Base-by-base conservation (phyloP, 2,888 invertebrate genomes). In the Tromatobia lineatoria region DNA sequence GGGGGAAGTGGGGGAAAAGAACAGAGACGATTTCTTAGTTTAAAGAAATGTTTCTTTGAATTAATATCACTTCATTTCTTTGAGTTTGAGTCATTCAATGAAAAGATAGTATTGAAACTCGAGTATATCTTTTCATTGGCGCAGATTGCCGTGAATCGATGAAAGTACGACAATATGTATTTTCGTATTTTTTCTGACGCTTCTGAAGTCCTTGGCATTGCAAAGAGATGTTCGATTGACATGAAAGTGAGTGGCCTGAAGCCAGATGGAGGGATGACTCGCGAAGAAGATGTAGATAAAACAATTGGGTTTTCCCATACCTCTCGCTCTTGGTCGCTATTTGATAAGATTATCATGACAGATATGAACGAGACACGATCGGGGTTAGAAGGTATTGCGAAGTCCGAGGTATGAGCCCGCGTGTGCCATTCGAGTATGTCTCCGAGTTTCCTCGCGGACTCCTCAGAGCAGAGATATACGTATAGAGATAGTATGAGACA, bases 281-380 rank as follows among this genome's bases (percentile, higher is more conserved):
- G 50, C 6, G 38, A 38, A 8, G 38, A 34, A 25, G 47, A 64
- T 64, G 52, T 15, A 75, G 69, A 81, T 75, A 59, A 23, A 54
- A 59, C 45, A 54, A 29, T 54, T 74, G 29, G 52, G 11, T 59
- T 64, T 18, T 18, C 13, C 45, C 29, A 34, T 38, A 52, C 23
- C 42, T 25, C 54, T 84, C 71, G n/a, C 50, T 73, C 67, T 34
- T 52, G 29, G 87, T 83, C 86, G 83, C 81, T 85, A 8, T 15
- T 25, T 67, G 69, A 78, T 82, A 78, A 78, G 74, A 77, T 82
- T 69, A 67, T 78, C 61, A 61, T 74, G 69, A 74, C 42, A 23
- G 82, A 82, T 82, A 78, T 38, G 25, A 45, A 67, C 66, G 42
- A 66, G 54, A 29, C 45, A 45, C 66, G 57, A 67, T 73, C 67